A percentile compares a stretch with the other conserved stretches of the same genome.
phyloP scores from a whole-genome alignment of 2,888 invertebrate species.

The Dryocosmus kuriphilus region DNA sequence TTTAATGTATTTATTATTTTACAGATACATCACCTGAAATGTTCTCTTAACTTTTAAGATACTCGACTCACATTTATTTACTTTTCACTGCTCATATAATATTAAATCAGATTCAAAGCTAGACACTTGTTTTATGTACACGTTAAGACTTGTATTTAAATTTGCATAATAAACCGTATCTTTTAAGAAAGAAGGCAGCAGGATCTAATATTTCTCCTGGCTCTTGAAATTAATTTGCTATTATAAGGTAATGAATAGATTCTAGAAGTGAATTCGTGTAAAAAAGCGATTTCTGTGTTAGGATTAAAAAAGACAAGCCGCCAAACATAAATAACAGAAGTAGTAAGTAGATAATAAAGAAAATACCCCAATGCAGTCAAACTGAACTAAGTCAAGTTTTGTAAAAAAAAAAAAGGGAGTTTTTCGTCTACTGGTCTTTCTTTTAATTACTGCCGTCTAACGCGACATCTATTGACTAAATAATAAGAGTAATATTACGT shows the following conservation, averaged over 20 bases:
- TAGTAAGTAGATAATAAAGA: background rate
- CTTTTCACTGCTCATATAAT: background rate
- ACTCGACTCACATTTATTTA: background rate
- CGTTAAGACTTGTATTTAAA: constrained; percentile 13
- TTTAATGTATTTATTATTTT: background rate
- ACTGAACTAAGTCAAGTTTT: background rate
- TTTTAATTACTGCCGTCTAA: too few relatives aligned
- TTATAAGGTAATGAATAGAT: background rate
- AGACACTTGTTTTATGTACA: constrained; percentile 18
- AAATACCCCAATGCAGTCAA: background rate
- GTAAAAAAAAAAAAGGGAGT: background rate
- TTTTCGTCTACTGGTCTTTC: too few relatives aligned
- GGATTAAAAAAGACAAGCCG: background rate
- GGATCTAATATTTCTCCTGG: background rate
- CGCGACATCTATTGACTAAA: too few relatives aligned
- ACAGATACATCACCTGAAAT: constrained; percentile 3
- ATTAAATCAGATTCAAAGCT: constrained; percentile 2
- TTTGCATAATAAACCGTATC: constrained; percentile 24
- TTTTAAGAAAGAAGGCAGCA: background rate
- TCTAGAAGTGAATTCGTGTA: background rate
- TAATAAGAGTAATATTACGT: too few relatives aligned
- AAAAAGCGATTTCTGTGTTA: background rate
- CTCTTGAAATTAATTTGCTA: background rate
- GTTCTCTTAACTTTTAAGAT: background rate
- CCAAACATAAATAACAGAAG: background rate